Evolutionary conservation across 2,888 invertebrate genomes (phyloP).

Genomic region (Epirrita christyi): DNA sequence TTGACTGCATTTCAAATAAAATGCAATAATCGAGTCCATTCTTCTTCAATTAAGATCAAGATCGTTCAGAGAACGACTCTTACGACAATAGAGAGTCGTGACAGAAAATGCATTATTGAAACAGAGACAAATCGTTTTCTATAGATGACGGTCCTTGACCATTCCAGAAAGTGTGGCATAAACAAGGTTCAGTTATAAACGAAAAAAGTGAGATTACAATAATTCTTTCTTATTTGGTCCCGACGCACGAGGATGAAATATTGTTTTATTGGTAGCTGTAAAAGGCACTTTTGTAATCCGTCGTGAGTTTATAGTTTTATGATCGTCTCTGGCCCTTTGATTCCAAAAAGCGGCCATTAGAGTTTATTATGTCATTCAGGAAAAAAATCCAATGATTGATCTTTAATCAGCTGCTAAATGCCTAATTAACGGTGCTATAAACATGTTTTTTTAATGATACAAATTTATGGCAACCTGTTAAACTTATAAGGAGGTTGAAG

Average conservation of each 20-base stretch:
- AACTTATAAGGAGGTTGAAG: constrained; percentile 25
- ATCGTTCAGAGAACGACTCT: constrained; percentile 57
- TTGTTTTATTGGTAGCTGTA: constrained; percentile 75
- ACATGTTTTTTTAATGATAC: constrained; percentile 46
- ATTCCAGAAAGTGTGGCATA: constrained; percentile 64
- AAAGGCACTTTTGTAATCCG: constrained; percentile 70
- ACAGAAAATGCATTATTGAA: constrained; percentile 67
- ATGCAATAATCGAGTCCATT: constrained; percentile 38
- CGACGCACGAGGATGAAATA: constrained; percentile 75
- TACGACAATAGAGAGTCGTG: constrained; percentile 69
- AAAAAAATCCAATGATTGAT: constrained; percentile 54
- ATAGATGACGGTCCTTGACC: constrained; percentile 70
- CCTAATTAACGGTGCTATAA: constrained; percentile 49
- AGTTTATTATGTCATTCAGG: constrained; percentile 62
- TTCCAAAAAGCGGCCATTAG: constrained; percentile 56
- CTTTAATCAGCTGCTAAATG: constrained; percentile 67
- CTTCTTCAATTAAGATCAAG: constrained; percentile 67
- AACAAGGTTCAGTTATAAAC: constrained; percentile 65
- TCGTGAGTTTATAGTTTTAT: constrained; percentile 78
- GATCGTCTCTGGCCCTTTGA: constrained; percentile 64
- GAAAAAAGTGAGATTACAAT: constrained; percentile 49
- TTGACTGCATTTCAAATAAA: constrained; percentile 2
- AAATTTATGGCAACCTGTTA: constrained; percentile 40
- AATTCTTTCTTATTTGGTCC: constrained; percentile 47
- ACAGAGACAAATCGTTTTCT: constrained; percentile 66